Evolutionary conservation across 1,140 invertebrate species (phyloP).

Genomic region (Venustaconcha ellipsiformis): DNA sequence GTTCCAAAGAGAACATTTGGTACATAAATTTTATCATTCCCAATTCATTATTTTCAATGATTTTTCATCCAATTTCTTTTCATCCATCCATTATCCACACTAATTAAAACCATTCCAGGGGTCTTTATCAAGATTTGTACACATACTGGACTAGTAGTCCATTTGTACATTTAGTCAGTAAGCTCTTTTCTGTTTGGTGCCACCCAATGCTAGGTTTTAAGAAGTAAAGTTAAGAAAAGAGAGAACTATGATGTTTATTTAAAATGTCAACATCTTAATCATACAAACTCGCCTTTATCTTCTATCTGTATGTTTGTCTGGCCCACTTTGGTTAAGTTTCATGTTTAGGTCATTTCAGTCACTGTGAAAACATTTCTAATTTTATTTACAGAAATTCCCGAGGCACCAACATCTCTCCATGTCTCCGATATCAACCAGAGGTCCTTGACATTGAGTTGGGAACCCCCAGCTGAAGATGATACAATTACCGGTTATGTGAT

Average conservation of each 20-base stretch:
- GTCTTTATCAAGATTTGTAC: background rate
- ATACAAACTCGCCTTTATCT: too few relatives aligned
- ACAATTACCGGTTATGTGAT: conserved; percentile 63
- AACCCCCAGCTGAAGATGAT: conserved; percentile 71
- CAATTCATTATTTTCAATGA: background rate
- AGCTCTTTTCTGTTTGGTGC: too few relatives aligned
- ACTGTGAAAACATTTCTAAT: background rate
- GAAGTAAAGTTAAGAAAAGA: too few relatives aligned
- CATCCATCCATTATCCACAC: background rate
- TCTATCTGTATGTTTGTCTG: too few relatives aligned
- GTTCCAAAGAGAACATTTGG: conserved; percentile 95
- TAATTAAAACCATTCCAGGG: background rate
- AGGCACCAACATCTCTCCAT: conserved; percentile 84
- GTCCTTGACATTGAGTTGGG: conserved; percentile 93
- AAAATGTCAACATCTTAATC: too few relatives aligned
- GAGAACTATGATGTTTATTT: too few relatives aligned
- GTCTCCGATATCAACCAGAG: conserved; percentile 92
- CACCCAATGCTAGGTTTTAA: too few relatives aligned
- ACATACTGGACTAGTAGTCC: background rate
- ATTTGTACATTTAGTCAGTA: too few relatives aligned
- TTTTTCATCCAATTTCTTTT: background rate
- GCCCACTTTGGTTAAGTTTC: too few relatives aligned
- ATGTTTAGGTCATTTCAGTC: too few relatives aligned
- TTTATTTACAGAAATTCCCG: conserved; percentile 37
- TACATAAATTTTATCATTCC: conserved; percentile 53